Percentiles rank a stretch among this genome's conserved stretches.
Conservation (phyloP, 2,888 invertebrate species). For the Macaria notata region DNA sequence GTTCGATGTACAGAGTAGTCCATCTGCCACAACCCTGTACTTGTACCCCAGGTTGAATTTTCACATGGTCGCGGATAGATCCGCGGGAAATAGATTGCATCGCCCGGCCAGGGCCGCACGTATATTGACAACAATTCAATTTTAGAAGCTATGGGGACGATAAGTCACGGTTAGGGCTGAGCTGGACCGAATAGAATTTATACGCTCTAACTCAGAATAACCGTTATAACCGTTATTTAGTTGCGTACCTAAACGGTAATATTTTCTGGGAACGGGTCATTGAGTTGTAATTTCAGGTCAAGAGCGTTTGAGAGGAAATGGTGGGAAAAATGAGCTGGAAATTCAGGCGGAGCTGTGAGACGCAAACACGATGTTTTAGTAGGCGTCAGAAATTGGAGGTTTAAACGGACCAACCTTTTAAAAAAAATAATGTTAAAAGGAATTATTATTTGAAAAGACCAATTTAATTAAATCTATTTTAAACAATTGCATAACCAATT, state of each 20-base stretch:
- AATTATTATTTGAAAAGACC: no score
- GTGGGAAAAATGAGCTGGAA: not conserved
- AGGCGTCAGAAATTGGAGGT: no score
- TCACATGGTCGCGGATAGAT: slow-evolving; percentile 32
- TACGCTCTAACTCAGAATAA: slow-evolving; percentile 19
- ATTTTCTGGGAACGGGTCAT: slow-evolving; percentile 5
- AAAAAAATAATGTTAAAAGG: no score
- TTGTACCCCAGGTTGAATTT: slow-evolving; percentile 24
- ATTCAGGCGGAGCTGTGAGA: not conserved
- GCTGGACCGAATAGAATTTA: slow-evolving; percentile 12
- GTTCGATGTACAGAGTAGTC: no score
- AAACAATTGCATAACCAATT: no score
- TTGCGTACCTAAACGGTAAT: slow-evolving; percentile 3
- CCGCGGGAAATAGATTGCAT: slow-evolving; percentile 36
- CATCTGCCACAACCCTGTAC: not conserved
- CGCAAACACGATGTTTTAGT: no score
- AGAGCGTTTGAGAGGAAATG: not conserved
- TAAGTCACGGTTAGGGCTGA: slow-evolving; percentile 24
- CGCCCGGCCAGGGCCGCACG: slow-evolving; percentile 20
- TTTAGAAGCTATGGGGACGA: slow-evolving; percentile 21
- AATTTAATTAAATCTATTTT: no score
- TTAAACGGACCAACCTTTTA: no score
- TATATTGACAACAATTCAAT: slow-evolving; percentile 31
- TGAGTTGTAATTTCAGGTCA: not conserved
- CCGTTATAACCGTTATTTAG: slow-evolving; percentile 17